Percentiles rank a stretch among this genome's conserved stretches.
These are phyloP conservation scores for Lepidurus packardi DNA, from an alignment of 1,140 invertebrate species.

Conservation along the genomic window DNA sequence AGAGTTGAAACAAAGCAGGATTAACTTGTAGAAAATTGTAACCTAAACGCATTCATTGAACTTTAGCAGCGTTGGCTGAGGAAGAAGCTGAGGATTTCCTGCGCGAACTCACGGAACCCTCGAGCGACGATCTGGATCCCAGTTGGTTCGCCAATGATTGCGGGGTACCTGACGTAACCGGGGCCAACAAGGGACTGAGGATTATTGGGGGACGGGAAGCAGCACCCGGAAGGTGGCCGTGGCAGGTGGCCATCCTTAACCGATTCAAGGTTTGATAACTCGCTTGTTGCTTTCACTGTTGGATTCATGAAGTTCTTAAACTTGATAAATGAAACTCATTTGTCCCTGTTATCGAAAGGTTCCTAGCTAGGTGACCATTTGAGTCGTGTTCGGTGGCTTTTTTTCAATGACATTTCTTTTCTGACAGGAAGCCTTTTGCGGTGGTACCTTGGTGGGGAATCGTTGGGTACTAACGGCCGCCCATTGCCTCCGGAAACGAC, in stretches of 20 bases:
- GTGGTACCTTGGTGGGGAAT: constrained; percentile 77
- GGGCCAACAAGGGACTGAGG: constrained; percentile 47
- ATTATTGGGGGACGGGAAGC: constrained; percentile 81
- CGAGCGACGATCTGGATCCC: constrained; percentile 10
- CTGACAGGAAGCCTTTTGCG: constrained; percentile 75
- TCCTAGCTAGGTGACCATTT: too few species aligned
- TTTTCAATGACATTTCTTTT: constrained; percentile 20
- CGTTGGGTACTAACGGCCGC: constrained; percentile 86
- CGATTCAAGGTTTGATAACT: constrained; percentile 31
- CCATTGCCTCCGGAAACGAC: constrained; percentile 72
- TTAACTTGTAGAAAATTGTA: neutral
- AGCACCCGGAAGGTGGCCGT: constrained; percentile 76
- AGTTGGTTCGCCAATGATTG: constrained; percentile 28
- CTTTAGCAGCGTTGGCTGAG: constrained; percentile 19
- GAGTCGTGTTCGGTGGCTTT: neutral
- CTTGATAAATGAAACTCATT: neutral
- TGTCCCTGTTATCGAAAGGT: too few species aligned
- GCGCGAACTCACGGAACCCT: constrained; percentile 27
- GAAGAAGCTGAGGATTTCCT: constrained; percentile 29
- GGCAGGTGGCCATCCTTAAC: constrained; percentile 82
- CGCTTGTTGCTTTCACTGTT: constrained; percentile 3
- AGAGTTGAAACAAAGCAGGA: neutral
- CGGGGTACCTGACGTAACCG: constrained; percentile 36
- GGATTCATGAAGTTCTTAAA: neutral
- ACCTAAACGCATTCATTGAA: neutral